Conservation (phyloP, 2,797 vertebrate genomes). For the Periparus ater region DNA sequence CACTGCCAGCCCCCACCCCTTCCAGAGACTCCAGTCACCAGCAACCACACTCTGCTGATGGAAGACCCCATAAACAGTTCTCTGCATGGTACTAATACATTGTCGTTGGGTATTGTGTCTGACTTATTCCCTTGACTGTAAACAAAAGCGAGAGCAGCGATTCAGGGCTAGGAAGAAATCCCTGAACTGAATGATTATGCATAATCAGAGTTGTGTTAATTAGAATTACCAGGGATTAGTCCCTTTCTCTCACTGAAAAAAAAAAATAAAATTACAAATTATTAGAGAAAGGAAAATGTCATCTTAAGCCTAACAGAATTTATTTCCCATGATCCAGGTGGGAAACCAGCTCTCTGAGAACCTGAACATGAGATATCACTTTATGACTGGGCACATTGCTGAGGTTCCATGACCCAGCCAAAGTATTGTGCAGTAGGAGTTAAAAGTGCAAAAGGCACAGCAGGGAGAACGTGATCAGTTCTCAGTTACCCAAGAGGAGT, state of each 20-base stretch:
- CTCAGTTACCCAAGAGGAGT: neutral
- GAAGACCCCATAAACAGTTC: neutral
- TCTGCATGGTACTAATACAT: neutral
- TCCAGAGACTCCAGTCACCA: neutral
- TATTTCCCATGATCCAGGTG: neutral
- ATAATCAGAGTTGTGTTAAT: neutral
- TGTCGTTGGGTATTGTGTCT: neutral
- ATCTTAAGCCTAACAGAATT: neutral
- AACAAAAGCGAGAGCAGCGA: neutral
- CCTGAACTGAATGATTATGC: neutral
- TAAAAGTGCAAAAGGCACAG: neutral
- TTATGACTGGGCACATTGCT: neutral
- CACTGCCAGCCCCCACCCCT: neutral
- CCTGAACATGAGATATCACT: neutral
- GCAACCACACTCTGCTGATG: neutral
- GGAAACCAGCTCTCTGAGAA: neutral
- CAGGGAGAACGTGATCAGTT: neutral
- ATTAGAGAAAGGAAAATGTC: neutral
- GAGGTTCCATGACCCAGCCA: neutral
- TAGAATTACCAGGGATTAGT: slow-evolving; percentile 7
- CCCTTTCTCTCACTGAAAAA: neutral
- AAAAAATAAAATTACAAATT: neutral
- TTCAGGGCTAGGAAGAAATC: neutral
- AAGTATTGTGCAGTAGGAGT: neutral
- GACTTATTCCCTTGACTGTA: neutral